A percentile compares a stretch with the other conserved stretches of the same genome.
These are phyloP conservation scores for Athalia circularis DNA, from an alignment of 2,888 invertebrate species.

Conservation along the genomic window DNA sequence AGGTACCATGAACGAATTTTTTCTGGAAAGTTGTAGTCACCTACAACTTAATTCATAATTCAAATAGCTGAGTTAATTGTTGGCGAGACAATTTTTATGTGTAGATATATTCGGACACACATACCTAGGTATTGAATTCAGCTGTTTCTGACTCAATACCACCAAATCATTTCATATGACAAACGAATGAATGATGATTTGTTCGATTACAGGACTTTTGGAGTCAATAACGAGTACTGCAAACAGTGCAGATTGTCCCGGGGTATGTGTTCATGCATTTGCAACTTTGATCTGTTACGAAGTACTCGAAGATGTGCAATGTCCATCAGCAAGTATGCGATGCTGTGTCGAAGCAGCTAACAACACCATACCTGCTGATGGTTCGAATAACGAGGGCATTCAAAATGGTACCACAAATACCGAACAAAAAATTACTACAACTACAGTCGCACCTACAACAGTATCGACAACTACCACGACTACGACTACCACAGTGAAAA, in stretches of 20 bases:
- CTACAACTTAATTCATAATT: too few relatives aligned
- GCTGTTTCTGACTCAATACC: neutral
- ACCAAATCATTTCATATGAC: neutral
- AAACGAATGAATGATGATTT: constrained; percentile 8
- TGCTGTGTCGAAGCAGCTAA: constrained; percentile 89
- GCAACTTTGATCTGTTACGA: constrained; percentile 91
- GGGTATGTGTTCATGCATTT: constrained; percentile 90
- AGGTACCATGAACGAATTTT: too few relatives aligned
- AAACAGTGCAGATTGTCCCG: constrained; percentile 91
- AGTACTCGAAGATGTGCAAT: constrained; percentile 87
- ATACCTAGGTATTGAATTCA: neutral
- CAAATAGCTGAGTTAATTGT: too few relatives aligned
- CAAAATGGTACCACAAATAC: constrained; percentile 58
- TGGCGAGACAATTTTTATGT: too few relatives aligned
- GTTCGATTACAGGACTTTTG: constrained; percentile 80
- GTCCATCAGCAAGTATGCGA: constrained; percentile 88
- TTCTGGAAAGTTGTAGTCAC: too few relatives aligned
- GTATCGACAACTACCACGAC: constrained; percentile 60
- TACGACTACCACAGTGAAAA: constrained; percentile 62
- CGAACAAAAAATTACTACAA: constrained; percentile 65
- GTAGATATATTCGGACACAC: too few relatives aligned
- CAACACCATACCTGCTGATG: constrained; percentile 65
- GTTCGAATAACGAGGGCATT: constrained; percentile 55
- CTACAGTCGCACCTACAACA: constrained; percentile 65
- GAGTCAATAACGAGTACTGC: constrained; percentile 91